Base-by-base conservation (phyloP, 2,888 invertebrate genomes). In the Horisme vitalbata region DNA sequence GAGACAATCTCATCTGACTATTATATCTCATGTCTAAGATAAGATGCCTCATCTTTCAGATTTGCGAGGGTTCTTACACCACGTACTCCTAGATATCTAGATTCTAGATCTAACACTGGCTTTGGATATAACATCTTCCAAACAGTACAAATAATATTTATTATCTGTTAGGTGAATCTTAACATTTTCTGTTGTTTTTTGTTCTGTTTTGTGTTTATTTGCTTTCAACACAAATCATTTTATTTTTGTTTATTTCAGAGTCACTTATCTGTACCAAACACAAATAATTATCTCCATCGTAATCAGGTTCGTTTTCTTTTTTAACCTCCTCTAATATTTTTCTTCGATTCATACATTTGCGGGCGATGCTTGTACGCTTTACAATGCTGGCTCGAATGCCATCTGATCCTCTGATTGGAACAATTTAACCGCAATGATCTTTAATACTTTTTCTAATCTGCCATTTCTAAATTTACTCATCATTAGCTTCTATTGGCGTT, bases 251-350 rank as follows among this genome's bases (percentile, higher is more conserved):
- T 94, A 94, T 95, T 95, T 91, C 94, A 95, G 95, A 94, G 93
- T 92, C 95, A 94, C 93, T 94, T 95, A 93, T 94, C 94, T 93
- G 95, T 95, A 92, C 95, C 95, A 91, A 93, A 93, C 93, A 94
- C 93, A 92, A 93, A 93, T 94, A 95, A 94, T 92, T 95, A 93
- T 91, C 94, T 93, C 78, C 94, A 94, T 91, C 93, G 93, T 86
- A 93, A 92, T 91, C 94, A 95, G 95, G 95, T 95, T 90, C 88
- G 88, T 90, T 88, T 84, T 81, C 80, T 87, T 84, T 79, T 82
- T 76, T 86, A 80, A 84, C 83, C 79, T 77, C 71, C 73, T 79
- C 73, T 76, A 70, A 75, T 70, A 65, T 69, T 76, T 79, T 69
- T 78, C 77, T 76, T 71, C 69, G 63, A 63, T 71, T 76, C 75